Evolutionary conservation across 1,140 invertebrate species (phyloP), one percentile per base, ranked within the genome.

Genomic region (Drosophila murphyi): DNA sequence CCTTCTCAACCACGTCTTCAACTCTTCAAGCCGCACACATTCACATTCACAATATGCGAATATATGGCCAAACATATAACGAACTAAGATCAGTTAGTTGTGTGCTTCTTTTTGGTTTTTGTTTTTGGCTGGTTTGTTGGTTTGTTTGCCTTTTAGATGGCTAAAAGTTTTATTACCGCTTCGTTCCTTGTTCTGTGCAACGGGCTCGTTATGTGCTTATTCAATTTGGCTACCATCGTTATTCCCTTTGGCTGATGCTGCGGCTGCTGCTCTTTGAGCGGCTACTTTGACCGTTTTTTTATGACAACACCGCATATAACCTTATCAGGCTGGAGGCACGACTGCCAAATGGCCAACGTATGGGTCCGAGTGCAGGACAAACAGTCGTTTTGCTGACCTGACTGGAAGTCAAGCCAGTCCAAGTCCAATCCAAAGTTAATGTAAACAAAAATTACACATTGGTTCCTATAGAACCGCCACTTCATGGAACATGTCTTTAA

Each of bases 81-180:
- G 82, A 86, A 86, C 83, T 82, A 64, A 68, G 79, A 85, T 83
- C 79, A 88, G 56, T 64, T 80, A 59, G 45, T 50, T 61, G 55
- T 34, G 59, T 39, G 20, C 7, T 57, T 54, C 34, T 5, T 39
- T 28, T 52, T 72, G 72, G 31, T 35, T 47, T 37, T 3, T 43
- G 29, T 57, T 20, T 20, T 20, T 20, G 20, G 20, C 20, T 20
- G 20, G 57, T 57, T 70, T 72, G 64, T 67, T 59, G 54, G 32
- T 45, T 61, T 59, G 51, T 41, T 61, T 52, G 64, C 74, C 63
- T 72, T 70, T 73, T 78, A 35, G 60, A 67, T 77, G 74, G 78
- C 85, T 89, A 89, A 89, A 81, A 89, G 85, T 89, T 89, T 89
- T 89, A 89, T 89, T 78, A 89, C 85, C 85, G 85, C 71, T 85